Evolutionary conservation across 2,113 vertebrate species (phyloP), one percentile per base, ranked within the genome.

Genomic region (Corynorhinus townsendii): DNA sequence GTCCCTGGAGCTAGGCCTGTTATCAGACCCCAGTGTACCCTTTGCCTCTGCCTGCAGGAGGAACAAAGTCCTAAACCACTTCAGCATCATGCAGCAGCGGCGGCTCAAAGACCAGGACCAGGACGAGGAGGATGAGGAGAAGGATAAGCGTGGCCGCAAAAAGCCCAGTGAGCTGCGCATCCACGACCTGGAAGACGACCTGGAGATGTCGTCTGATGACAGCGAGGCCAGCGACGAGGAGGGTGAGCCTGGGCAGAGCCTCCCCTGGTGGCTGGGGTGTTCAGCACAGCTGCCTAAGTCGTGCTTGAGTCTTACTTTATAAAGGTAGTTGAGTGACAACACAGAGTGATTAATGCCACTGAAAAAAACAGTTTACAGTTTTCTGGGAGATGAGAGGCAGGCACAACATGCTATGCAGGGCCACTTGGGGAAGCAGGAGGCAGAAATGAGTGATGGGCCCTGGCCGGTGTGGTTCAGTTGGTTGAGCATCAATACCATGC

Each of bases 71-170:
- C 98, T 99, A 88, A 99, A 99, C 97, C 99, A 99, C 98, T 99
- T 99, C 98, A 99, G 98, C 97, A 99, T 99, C 97, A 99, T 99
- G 99, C 99, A 99, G 94, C 99, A 99, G 97, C 98, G 99, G 71
- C 98, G 99, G 10, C 98, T 99, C 49, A 98, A 99, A 89, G 99
- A 99, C 95, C 98, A 98, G 94, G 99, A 99, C 87, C 98, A 98
- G 1, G 99, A 99, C 0, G 99, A 99, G 0, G 99, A 98, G 0
- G 99, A 99, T 0, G 99, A 99, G 0, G 99, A 99, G 14, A 98
- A 98, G 82, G 98, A 98, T 86, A 97, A 97, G 84, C 97, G 98
- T 2, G 97, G 98, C 73, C 98, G 99, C 62, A 98, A 97, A 16
- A 99, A 99, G 96, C 56, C 99, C 62, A 97, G 90, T 0, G 98